These are phyloP conservation scores for Scomber colias DNA, from an alignment of 2,113 vertebrate species.

Conservation along the genomic window DNA sequence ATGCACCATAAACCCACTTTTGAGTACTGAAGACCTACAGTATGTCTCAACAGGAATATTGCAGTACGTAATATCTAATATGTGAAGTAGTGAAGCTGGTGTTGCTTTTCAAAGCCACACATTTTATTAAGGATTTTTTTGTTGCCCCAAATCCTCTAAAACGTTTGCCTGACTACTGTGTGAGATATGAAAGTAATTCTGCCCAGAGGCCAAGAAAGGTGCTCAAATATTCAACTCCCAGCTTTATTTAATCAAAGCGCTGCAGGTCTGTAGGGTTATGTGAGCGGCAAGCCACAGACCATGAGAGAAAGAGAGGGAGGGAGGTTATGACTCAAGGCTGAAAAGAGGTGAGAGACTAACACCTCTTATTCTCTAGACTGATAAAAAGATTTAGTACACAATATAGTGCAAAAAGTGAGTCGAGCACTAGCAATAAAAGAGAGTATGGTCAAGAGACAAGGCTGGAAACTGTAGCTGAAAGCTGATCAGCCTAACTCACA, in stretches of 20 bases:
- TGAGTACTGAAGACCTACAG: too few relatives aligned
- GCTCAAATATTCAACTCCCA: conserved; percentile 46
- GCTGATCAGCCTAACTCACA: conserved; percentile 59
- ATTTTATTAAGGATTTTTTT: conserved; percentile 1
- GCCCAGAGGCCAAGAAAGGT: conserved; percentile 50
- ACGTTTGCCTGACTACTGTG: conserved; percentile 43
- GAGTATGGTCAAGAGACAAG: conserved; percentile 18
- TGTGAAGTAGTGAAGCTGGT: neutral
- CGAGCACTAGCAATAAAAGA: conserved; percentile 18
- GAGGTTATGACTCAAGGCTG: neutral
- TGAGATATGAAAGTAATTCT: conserved; percentile 53
- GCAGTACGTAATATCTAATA: neutral
- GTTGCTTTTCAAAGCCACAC: conserved; percentile 14
- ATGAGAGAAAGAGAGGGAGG: neutral
- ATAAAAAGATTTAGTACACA: neutral
- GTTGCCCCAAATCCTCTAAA: conserved; percentile 16
- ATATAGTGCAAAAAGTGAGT: neutral
- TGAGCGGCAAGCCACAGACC: conserved; percentile 29
- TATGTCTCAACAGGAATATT: too few relatives aligned
- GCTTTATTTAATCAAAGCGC: conserved; percentile 31
- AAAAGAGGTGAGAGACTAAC: conserved; percentile 45
- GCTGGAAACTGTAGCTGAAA: conserved; percentile 69
- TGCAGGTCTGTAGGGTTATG: conserved; percentile 30
- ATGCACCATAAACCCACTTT: too few relatives aligned
- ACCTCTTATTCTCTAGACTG: conserved; percentile 3